Percentiles rank a stretch among this genome's conserved stretches.
Conservation (phyloP, 2,888 invertebrate genomes). For the Caenorhabditis sp. region DNA sequence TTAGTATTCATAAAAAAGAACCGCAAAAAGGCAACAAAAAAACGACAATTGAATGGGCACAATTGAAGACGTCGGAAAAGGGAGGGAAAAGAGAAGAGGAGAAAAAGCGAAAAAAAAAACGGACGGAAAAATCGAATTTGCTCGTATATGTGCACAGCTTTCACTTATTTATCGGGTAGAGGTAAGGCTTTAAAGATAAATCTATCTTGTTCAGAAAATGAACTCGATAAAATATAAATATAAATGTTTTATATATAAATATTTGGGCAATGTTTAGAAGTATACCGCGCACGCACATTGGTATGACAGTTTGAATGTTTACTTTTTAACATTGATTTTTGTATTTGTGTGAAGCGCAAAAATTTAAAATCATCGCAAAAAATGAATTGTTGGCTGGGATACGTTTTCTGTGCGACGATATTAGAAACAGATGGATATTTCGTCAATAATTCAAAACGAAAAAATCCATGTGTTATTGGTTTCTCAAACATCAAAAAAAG, state of each 20-base stretch:
- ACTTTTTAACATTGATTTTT: slow-evolving; percentile 1
- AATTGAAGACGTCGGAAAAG: background rate
- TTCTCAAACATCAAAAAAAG: no score
- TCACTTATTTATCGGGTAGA: background rate
- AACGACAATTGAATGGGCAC: slow-evolving; percentile 1
- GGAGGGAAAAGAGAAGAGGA: background rate
- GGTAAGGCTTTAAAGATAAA: background rate
- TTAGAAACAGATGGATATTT: background rate
- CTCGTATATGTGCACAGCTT: slow-evolving; percentile 1
- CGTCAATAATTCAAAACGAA: background rate
- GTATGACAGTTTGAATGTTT: slow-evolving; percentile 1
- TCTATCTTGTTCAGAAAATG: background rate
- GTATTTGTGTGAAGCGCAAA: background rate
- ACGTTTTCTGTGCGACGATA: background rate
- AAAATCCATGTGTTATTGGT: no score
- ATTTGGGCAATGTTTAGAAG: background rate
- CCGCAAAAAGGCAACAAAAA: background rate
- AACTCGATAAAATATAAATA: background rate
- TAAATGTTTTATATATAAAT: background rate
- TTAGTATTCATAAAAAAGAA: background rate
- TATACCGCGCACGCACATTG: background rate
- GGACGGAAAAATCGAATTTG: slow-evolving; percentile 1
- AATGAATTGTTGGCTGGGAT: background rate
- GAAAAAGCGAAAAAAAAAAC: background rate
- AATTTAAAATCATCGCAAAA: background rate